A percentile compares a stretch with the other conserved stretches of the same genome.
Evolutionary conservation across 2,797 vertebrate genomes (phyloP).

Genomic region (Sitta carolinensis): DNA sequence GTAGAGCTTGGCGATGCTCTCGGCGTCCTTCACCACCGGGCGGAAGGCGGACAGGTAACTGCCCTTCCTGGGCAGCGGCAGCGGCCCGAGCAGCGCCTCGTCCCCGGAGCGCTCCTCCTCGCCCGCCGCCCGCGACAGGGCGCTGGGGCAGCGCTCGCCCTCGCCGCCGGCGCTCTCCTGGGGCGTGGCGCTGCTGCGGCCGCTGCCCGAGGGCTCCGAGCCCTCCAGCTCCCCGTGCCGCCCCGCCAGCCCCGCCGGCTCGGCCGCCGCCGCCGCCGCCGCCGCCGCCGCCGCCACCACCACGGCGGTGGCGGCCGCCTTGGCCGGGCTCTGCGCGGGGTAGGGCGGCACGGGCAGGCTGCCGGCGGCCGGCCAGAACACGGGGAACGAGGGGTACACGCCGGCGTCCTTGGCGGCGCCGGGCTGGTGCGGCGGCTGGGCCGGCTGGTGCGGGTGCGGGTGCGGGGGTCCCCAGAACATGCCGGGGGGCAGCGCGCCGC

Average conservation of each 20-base stretch:
- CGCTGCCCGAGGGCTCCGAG: conserved; percentile 51
- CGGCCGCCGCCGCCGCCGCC: conserved; percentile 35
- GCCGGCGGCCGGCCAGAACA: conserved; percentile 93
- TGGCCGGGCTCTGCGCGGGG: conserved; percentile 81
- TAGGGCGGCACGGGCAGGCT: conserved; percentile 87
- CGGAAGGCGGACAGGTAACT: conserved; percentile 94
- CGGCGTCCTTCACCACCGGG: conserved; percentile 92
- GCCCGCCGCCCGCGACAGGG: conserved; percentile 51
- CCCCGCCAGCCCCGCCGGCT: not conserved
- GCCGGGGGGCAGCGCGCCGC: not conserved
- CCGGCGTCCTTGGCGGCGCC: conserved; percentile 71
- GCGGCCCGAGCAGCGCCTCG: conserved; percentile 68
- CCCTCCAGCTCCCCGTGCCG: conserved; percentile 5
- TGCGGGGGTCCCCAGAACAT: conserved; percentile 35
- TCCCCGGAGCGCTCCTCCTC: conserved; percentile 73
- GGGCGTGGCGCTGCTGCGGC: conserved; percentile 48
- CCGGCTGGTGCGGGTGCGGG: conserved; percentile 55
- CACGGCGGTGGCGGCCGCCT: conserved; percentile 70
- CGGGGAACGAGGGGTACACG: conserved; percentile 75
- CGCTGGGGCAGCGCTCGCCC: conserved; percentile 54
- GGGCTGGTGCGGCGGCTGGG: conserved; percentile 72
- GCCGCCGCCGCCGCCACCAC: conserved; percentile 69
- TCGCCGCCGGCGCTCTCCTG: conserved; percentile 53
- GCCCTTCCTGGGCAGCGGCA: conserved; percentile 80
- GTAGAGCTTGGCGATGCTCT: conserved; percentile 96